These are phyloP conservation scores for Syrista parreyssii DNA, from an alignment of 2,888 invertebrate species.

Conservation along the genomic window DNA sequence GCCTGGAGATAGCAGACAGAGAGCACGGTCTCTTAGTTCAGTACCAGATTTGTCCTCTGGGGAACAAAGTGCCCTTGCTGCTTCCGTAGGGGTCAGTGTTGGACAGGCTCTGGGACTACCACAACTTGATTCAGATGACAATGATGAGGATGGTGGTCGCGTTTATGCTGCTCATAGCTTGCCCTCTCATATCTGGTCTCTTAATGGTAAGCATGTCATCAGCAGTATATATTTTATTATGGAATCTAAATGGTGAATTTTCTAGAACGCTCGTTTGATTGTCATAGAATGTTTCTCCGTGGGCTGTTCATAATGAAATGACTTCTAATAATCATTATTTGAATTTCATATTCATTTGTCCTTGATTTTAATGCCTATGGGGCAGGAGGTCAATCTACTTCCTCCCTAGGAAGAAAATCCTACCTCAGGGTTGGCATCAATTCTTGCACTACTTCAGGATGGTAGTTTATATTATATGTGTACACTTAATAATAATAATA, in stretches of 20 bases:
- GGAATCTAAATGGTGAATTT: neutral
- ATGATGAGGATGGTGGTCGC: slow-evolving; percentile 72
- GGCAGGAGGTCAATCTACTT: neutral
- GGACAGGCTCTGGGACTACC: slow-evolving; percentile 77
- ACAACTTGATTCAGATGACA: slow-evolving; percentile 76
- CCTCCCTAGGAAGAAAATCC: neutral
- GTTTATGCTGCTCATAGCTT: slow-evolving; percentile 90
- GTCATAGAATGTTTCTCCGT: neutral
- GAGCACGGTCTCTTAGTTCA: slow-evolving; percentile 85
- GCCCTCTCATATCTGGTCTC: slow-evolving; percentile 92
- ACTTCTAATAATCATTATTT: neutral
- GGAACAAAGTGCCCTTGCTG: slow-evolving; percentile 74
- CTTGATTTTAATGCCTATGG: neutral
- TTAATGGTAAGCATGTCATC: slow-evolving; percentile 77
- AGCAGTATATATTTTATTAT: neutral
- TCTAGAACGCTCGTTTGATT: neutral
- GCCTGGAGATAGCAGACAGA: slow-evolving; percentile 71
- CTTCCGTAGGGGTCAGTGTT: slow-evolving; percentile 74
- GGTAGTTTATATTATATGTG: neutral
- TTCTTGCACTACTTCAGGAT: neutral
- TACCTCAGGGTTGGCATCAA: neutral
- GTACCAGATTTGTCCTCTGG: slow-evolving; percentile 77
- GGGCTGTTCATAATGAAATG: neutral
- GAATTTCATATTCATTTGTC: neutral
- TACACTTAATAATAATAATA: no score